A percentile compares a stretch with the other conserved stretches of the same genome.
Conservation (phyloP, 2,888 invertebrate genomes). For the Cancer borealis region DNA sequence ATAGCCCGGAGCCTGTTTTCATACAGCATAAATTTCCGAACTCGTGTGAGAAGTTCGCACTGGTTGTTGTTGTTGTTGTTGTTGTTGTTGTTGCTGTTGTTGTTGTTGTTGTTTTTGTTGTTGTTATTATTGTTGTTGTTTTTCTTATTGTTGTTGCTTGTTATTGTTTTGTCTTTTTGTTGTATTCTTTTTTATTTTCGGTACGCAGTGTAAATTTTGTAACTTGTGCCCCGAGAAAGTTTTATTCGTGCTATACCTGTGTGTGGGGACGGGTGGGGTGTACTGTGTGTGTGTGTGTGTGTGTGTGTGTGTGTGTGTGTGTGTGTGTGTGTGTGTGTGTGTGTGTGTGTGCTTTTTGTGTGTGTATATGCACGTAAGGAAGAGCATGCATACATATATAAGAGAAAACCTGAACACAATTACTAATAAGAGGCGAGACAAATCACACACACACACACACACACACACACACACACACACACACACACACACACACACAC, state of each 20-base stretch:
- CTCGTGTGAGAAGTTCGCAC: background rate
- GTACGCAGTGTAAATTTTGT: background rate
- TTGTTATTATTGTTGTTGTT: background rate
- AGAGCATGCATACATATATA: background rate
- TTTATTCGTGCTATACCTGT: background rate
- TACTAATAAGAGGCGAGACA: background rate
- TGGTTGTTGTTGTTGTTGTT: background rate
- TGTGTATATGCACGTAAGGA: background rate
- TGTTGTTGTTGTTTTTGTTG: background rate
- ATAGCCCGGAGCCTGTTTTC: background rate
- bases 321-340: slow-evolving; percentile 20
- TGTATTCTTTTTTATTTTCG: background rate
- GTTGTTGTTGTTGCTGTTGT: background rate
- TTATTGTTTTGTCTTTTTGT: background rate
- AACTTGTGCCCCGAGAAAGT: background rate
- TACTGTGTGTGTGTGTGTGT: background rate
- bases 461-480: slow-evolving; percentile 27
- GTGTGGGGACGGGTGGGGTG: background rate
- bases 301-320: slow-evolving; percentile 20
- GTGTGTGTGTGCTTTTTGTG: background rate
- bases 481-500: slow-evolving; percentile 44
- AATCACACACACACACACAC: slow-evolving; percentile 25
- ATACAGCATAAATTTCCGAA: background rate
- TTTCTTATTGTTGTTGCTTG: background rate
- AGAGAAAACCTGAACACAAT: background rate